Evolutionary conservation across 2,888 invertebrate genomes (phyloP).

Genomic region (Trichacis sp.): DNA sequence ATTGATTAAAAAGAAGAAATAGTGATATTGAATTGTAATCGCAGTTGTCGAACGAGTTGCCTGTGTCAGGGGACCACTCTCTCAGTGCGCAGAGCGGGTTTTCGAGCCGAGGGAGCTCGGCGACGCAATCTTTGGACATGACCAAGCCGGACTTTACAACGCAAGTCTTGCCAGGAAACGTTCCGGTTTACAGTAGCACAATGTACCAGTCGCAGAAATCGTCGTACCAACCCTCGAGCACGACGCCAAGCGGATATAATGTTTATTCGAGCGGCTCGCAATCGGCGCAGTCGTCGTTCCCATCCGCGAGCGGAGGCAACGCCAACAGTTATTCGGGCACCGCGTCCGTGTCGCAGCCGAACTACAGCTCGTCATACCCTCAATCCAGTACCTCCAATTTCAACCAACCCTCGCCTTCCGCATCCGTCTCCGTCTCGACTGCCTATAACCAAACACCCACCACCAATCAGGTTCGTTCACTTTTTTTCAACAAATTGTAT

Average conservation of each 20-base stretch:
- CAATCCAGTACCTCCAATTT: slow-evolving; percentile 62
- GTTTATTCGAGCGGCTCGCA: slow-evolving; percentile 71
- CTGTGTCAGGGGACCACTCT: slow-evolving; percentile 64
- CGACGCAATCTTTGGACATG: slow-evolving; percentile 55
- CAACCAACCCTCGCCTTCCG: slow-evolving; percentile 62
- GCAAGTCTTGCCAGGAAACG: slow-evolving; percentile 62
- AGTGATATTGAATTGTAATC: not conserved
- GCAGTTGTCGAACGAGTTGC: slow-evolving; percentile 64
- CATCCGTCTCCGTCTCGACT: slow-evolving; percentile 56
- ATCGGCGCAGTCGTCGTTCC: slow-evolving; percentile 71
- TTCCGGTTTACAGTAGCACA: slow-evolving; percentile 55
- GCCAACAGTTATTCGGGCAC: slow-evolving; percentile 64
- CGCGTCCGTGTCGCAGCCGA: slow-evolving; percentile 60
- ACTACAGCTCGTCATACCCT: slow-evolving; percentile 61
- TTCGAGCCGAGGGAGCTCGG: slow-evolving; percentile 49
- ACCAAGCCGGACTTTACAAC: slow-evolving; percentile 58
- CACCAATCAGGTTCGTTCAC: slow-evolving; percentile 57
- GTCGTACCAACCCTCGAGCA: slow-evolving; percentile 68
- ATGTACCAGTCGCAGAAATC: slow-evolving; percentile 67
- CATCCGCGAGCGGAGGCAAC: slow-evolving; percentile 71
- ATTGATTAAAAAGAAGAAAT: too few species aligned
- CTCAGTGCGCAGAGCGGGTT: slow-evolving; percentile 61
- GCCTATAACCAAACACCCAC: slow-evolving; percentile 63
- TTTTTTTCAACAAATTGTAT: slow-evolving; percentile 2
- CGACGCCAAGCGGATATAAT: slow-evolving; percentile 59